Conservation (phyloP, 2,797 vertebrate genomes). For the Acridotheres tristis region DNA sequence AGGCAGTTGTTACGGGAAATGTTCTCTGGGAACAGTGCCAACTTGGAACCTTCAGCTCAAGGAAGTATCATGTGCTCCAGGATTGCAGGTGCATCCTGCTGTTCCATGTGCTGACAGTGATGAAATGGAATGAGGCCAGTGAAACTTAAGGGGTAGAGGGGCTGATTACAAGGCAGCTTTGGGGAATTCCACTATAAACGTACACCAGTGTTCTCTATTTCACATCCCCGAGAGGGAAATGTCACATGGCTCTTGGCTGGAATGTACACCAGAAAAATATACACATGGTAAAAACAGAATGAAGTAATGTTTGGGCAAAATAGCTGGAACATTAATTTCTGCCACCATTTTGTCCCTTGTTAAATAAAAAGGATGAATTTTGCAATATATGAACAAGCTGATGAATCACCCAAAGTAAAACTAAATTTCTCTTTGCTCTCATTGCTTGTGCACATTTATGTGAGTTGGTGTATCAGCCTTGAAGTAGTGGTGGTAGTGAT, state of each 20-base stretch:
- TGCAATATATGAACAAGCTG: not conserved
- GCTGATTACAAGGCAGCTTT: not conserved
- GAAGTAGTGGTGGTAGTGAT: not conserved
- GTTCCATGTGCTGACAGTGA: not conserved
- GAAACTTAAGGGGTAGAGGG: not conserved
- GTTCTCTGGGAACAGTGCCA: not conserved
- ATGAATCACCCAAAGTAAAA: not conserved
- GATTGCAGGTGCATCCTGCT: slow-evolving; percentile 45
- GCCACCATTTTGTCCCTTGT: not conserved
- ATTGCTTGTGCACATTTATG: not conserved
- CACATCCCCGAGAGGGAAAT: not conserved
- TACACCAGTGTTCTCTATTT: fast-evolving
- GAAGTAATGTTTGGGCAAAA: not conserved
- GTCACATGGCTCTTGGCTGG: not conserved
- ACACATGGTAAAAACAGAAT: not conserved
- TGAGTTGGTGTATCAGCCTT: not conserved
- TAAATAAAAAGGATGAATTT: not conserved
- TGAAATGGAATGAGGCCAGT: not conserved
- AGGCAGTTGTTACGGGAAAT: not conserved
- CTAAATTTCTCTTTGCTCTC: not conserved
- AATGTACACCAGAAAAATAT: not conserved
- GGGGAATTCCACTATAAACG: not conserved
- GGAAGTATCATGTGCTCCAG: not conserved
- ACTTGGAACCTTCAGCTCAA: not conserved
- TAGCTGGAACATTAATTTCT: not conserved